These are phyloP conservation scores for Dissostichus mawsoni DNA, from an alignment of 2,113 vertebrate species.

Conservation along the genomic window DNA sequence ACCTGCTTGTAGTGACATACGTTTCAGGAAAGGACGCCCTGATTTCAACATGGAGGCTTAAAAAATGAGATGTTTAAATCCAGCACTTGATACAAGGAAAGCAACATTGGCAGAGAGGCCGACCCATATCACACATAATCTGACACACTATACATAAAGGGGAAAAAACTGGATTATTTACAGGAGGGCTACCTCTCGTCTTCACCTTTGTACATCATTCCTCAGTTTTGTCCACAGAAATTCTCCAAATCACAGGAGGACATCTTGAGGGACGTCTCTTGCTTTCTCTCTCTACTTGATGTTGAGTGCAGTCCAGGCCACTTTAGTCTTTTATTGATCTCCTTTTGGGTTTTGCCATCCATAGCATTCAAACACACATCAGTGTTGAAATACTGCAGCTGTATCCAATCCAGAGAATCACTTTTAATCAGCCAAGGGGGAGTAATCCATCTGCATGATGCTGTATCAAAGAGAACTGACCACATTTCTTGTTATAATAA, in stretches of 20 bases:
- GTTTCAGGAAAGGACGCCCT: constrained; percentile 34
- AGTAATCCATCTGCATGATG: neutral
- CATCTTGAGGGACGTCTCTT: neutral
- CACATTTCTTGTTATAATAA: neutral
- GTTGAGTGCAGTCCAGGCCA: neutral
- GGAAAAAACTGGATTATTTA: constrained; percentile 38
- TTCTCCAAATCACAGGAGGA: neutral
- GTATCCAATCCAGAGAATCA: neutral
- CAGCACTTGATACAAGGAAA: constrained; percentile 63
- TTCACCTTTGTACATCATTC: constrained; percentile 4
- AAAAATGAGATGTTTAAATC: constrained; percentile 43
- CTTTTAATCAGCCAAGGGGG: neutral
- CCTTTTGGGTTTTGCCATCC: neutral
- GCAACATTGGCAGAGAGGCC: constrained; percentile 27
- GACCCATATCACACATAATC: constrained; percentile 33
- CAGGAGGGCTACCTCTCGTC: constrained; percentile 46
- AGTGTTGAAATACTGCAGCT: neutral
- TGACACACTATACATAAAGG: constrained; percentile 42
- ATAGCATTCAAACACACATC: neutral
- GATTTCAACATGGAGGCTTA: constrained; percentile 47
- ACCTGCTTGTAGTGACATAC: constrained; percentile 38
- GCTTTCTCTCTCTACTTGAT: neutral
- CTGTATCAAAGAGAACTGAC: neutral
- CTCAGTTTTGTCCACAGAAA: constrained; percentile 10
- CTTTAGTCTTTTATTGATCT: neutral